Evolutionary conservation across 2,797 vertebrate genomes (phyloP).

Genomic region (Lithobates pipiens): DNA sequence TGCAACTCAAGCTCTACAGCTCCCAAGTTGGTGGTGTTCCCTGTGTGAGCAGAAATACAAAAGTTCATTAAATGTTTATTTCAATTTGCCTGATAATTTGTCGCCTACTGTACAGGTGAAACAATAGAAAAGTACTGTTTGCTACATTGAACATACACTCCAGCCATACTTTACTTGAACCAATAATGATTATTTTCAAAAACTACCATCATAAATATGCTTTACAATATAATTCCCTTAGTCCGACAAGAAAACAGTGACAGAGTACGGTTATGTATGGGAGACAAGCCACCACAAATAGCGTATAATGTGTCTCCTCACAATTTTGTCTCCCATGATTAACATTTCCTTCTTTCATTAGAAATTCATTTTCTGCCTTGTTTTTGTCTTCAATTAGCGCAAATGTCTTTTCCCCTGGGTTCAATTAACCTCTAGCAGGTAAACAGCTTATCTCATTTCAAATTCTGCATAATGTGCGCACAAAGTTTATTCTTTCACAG

Average conservation of each 20-base stretch:
- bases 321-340: slow-evolving; percentile 40
- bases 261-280: background rate
- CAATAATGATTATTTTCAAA: no score
- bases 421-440: slow-evolving; percentile 61
- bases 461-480: slow-evolving; percentile 49
- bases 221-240: background rate
- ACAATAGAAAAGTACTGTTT: no score
- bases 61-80: no score
- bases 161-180: background rate
- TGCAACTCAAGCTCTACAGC: no score
- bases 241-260: background rate
- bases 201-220: no score
- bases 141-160: background rate
- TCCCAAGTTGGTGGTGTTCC: no score
- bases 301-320: slow-evolving; percentile 1
- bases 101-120: no score
- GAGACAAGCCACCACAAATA: background rate
- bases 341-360: slow-evolving; percentile 55
- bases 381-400: slow-evolving; percentile 58
- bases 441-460: slow-evolving; percentile 54
- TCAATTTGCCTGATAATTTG: no score
- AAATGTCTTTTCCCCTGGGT: slow-evolving; percentile 58
- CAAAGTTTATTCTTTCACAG: slow-evolving; percentile 46
- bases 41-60: no score
- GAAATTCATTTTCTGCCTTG: slow-evolving; percentile 53